Evolutionary conservation across 1,140 invertebrate species (phyloP), one percentile per base, ranked within the genome.

Genomic region (Heliconius eleuchia): DNA sequence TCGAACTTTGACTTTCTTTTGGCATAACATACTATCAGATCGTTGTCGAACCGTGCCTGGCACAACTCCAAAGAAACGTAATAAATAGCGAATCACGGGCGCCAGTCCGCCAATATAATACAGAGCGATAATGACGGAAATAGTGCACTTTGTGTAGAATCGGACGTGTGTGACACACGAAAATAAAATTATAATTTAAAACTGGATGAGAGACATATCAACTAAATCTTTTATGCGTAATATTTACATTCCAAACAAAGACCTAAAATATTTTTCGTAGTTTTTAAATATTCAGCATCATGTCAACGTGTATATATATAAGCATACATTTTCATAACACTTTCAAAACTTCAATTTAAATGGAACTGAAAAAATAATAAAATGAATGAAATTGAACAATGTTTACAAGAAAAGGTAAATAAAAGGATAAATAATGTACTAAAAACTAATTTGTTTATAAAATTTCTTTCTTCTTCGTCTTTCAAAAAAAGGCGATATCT

Each of bases 1-100:
- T 91, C 89, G 90, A 92, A 91, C 90, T 91, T 90, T 89, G 90
- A 88, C 90, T 92, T 92, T 92, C 87, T 89, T 87, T 88, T 87
- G 85, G 88, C 88, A 83, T 87, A 57, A 46, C 57, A 81, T 50
- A 55, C 78, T 79, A 78, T 87, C 83, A 82, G 76, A 83, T 88
- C 80, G 77, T 82, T 85, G 85, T 88, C 86, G 86, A 87, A 77
- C 82, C 84, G 86, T 76, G 84, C 73, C 88, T 94, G 92, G 92
- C 90, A 80, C 71, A n/a, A 70, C 52, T 89, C 92, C 92, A 94
- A 88, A 82, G 83, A 89, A 89, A 89, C 84, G 89, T 86, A 92
- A 94, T 91, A 92, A 92, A 94, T 90, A 91, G 89, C 86, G 83
- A 84, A 60, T 82, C 85, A 84, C 84, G 83, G 88, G 90, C 91